Evolutionary conservation across 2,888 invertebrate species (phyloP), one percentile per base, ranked within the genome.

Genomic region (Eupithecia exiguata): DNA sequence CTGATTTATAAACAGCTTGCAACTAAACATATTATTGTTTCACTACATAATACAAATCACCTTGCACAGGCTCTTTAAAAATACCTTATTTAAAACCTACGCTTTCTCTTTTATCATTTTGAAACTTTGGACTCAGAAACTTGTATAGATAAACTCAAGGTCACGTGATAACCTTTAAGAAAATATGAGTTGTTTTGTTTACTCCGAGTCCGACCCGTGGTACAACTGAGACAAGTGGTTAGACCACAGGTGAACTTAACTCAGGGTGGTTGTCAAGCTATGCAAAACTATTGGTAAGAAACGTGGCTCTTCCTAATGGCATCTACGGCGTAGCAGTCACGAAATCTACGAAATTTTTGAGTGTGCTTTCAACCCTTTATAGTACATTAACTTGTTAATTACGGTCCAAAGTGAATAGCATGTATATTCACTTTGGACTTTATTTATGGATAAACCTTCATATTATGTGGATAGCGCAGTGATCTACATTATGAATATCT

Each of bases 301-400:
- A 61, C 66, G 61, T 36, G 58, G 62, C 43, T 35, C 46, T 71
- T 5, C n/a, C n/a, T 69, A 53, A 5, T 53, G 25, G 40, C 67
- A n/a, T 58, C 75, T 75, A 72, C 75, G 72, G 70, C 75, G 75
- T 72, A 75, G 75, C 53, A 30, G 67, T 21, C 36, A 21, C 70
- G 68, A 72, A 70, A 40, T 36, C 68, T 68, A 72, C 66, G 61
- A 49, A 38, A 58, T 35, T 2, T 14, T n/a, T 38, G 61, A 49
- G 49, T n/a, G n/a, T 49, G 14, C 12, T 1, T 40, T 40, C 1
- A 30, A 1, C 30, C 30, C 1, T 30, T 30, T 30, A 3, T 30
- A 3, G 30, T 30, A 30, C 21, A 53, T 25, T 58, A 14, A 12
- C 12, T 25, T 12, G 12, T 58, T 21, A 21, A 53, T 53, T 21